phyloP scores from a whole-genome alignment of 2,888 invertebrate species.

The Orchesella flavescens region DNA sequence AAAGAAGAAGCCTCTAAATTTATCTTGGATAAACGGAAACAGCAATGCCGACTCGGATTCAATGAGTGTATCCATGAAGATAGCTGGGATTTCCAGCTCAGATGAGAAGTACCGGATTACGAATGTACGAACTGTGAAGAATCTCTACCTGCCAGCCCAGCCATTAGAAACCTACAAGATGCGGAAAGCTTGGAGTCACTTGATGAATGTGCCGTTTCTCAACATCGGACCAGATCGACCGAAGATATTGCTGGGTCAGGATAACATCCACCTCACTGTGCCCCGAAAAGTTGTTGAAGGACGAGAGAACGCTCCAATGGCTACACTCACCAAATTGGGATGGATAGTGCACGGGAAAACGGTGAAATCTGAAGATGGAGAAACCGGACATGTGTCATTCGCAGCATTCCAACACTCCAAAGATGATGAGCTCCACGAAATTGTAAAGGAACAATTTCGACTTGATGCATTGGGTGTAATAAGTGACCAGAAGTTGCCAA shows the following conservation, averaged over 20 bases:
- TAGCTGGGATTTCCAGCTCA: not conserved
- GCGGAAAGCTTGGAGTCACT: not conserved
- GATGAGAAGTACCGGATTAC: not conserved
- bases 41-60: not conserved
- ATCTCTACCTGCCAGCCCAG: slow-evolving; percentile 28
- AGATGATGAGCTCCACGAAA: no score
- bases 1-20: not conserved
- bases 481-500: no score
- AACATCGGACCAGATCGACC: not conserved
- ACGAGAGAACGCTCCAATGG: not conserved
- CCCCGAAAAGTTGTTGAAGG: slow-evolving; percentile 23
- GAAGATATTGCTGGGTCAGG: slow-evolving; percentile 23
- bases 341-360: slow-evolving; percentile 36
- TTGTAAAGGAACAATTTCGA: no score
- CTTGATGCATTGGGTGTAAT: no score
- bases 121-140: slow-evolving; percentile 2
- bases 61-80: not conserved
- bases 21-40: slow-evolving; percentile 4
- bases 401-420: no score
- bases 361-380: no score
- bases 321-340: slow-evolving; percentile 20
- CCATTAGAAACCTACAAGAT: not conserved
- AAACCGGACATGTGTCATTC: no score
- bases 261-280: slow-evolving; percentile 20
- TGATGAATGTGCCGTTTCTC: not conserved